Conservation (phyloP, 2,113 vertebrate species). For the Phasianus colchicus region DNA sequence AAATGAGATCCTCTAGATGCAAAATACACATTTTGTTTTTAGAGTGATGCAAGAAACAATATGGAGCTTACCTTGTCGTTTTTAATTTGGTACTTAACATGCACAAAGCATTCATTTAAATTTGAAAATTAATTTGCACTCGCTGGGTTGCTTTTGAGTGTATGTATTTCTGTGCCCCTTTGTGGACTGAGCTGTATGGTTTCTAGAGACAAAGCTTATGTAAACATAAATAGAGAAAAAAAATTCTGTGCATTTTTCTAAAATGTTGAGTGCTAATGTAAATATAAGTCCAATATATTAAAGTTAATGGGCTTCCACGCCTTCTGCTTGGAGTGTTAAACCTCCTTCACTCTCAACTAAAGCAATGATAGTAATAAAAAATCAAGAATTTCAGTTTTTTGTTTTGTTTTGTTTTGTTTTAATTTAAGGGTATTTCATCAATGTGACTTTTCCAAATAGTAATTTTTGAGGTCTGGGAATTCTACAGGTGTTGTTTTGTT, state of each 20-base stretch:
- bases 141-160: neutral
- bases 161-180: neutral
- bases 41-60: neutral
- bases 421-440: neutral
- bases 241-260: neutral
- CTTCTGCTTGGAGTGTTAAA: neutral
- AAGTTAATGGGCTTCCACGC: neutral
- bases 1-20: neutral
- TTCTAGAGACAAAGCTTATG: neutral
- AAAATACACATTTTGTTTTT: neutral
- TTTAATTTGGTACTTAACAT: neutral
- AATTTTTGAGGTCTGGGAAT: neutral
- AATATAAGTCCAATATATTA: neutral
- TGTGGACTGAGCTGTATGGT: neutral
- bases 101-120: neutral
- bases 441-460: neutral
- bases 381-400: neutral
- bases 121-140: neutral
- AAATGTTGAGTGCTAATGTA: neutral
- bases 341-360: neutral
- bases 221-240: neutral
- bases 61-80: neutral
- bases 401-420: no score
- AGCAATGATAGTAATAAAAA: neutral
- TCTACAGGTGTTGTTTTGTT: neutral